Percentiles rank a stretch among this genome's conserved stretches.
Conservation (phyloP, 2,888 invertebrate genomes). For the Mystacides longicornis region DNA sequence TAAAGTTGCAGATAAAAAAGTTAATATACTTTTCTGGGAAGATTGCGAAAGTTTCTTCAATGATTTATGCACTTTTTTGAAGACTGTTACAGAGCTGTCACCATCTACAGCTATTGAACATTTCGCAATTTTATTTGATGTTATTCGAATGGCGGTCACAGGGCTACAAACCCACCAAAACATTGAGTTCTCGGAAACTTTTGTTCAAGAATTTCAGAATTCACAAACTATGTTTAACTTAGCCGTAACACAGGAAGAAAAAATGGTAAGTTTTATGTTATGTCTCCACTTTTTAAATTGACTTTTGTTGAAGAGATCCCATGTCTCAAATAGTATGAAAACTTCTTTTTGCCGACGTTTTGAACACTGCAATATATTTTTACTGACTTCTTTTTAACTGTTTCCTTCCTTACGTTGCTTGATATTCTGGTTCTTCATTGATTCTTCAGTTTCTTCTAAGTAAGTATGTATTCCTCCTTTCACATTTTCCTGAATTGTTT, state of each 20-base stretch:
- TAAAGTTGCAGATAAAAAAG: background rate
- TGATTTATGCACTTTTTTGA: background rate
- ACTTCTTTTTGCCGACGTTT: too few relatives aligned
- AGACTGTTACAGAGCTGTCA: background rate
- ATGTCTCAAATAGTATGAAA: too few relatives aligned
- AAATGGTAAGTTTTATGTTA: constrained; percentile 4
- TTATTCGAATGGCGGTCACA: background rate
- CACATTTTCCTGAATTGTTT: too few relatives aligned
- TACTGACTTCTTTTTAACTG: too few relatives aligned
- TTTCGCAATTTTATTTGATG: constrained; percentile 3
- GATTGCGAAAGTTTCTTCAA: background rate
- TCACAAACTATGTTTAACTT: background rate
- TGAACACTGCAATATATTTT: too few relatives aligned
- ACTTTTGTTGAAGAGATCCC: too few relatives aligned
- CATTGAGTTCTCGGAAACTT: background rate
- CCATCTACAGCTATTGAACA: constrained; percentile 6
- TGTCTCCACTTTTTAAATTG: too few relatives aligned
- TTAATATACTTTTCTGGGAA: constrained; percentile 8
- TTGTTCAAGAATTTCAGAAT: constrained; percentile 1
- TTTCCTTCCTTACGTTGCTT: too few relatives aligned
- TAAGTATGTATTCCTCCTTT: too few relatives aligned
- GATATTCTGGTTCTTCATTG: too few relatives aligned
- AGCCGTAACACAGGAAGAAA: background rate
- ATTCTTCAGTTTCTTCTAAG: too few relatives aligned
- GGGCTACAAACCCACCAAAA: background rate